Evolutionary conservation across 2,888 invertebrate genomes (phyloP).

Genomic region (Geotrupes spiniger): DNA sequence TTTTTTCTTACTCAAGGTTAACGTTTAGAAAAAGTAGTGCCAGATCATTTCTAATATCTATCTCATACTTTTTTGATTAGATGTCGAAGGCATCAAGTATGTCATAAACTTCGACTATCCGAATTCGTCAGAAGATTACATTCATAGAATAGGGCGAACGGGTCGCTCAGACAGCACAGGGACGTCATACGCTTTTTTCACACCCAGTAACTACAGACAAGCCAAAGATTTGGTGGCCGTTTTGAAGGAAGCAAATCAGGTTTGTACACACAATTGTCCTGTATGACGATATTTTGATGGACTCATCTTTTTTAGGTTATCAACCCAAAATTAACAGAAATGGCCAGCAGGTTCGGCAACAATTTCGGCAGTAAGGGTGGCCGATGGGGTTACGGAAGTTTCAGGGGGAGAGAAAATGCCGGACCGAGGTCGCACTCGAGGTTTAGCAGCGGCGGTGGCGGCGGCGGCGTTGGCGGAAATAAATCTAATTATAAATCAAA

Average conservation of each 20-base stretch:
- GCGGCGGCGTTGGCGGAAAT: conserved; percentile 13
- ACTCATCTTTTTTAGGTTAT: conserved; percentile 62
- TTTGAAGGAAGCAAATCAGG: conserved; percentile 86
- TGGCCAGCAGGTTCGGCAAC: conserved; percentile 65
- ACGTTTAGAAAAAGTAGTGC: too few relatives aligned
- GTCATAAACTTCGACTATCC: conserved; percentile 97
- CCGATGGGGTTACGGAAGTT: conserved; percentile 53
- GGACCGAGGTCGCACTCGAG: conserved; percentile 38
- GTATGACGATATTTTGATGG: background rate
- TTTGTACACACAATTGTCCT: conserved; percentile 41
- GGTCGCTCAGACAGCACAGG: conserved; percentile 84
- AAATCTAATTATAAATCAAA: conserved; percentile 24
- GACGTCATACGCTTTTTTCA: conserved; percentile 94
- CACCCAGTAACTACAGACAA: conserved; percentile 81
- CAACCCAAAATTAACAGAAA: conserved; percentile 79
- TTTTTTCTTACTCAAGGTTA: too few relatives aligned
- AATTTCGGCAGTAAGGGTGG: conserved; percentile 48
- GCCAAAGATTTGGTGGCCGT: conserved; percentile 87
- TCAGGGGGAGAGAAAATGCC: conserved; percentile 43
- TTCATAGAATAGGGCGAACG: conserved; percentile 93
- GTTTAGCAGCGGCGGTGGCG: conserved; percentile 24
- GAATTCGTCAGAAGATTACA: conserved; percentile 92
- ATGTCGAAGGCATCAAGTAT: conserved; percentile 94
- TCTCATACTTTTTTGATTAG: conserved; percentile 54
- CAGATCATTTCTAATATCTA: too few relatives aligned